phyloP scores from a whole-genome alignment of 2,113 vertebrate species.

The Melanerpes aurifrons region DNA sequence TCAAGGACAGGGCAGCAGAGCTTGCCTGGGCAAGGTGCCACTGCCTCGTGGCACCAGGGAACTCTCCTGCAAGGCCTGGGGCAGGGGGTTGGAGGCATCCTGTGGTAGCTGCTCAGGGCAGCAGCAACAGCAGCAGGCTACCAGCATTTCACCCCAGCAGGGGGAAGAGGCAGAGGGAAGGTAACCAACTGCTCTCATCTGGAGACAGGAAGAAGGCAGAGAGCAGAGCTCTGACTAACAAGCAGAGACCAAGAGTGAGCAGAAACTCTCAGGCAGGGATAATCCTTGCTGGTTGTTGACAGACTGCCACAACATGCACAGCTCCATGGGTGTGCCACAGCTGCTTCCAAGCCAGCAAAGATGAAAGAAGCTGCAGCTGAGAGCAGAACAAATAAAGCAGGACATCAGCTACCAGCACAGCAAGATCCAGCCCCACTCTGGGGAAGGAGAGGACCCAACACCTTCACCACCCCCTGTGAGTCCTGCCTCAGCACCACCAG shows the following conservation, averaged over 20 bases:
- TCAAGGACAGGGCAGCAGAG: conserved; percentile 8
- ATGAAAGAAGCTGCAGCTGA: background rate
- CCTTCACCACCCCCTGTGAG: background rate
- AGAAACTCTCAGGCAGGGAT: background rate
- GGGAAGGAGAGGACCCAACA: background rate
- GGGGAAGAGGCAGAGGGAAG: background rate
- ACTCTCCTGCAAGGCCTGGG: background rate
- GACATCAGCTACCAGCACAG: background rate
- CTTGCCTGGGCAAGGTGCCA: background rate
- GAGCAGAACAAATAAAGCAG: background rate
- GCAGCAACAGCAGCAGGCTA: background rate
- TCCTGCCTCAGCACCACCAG: background rate
- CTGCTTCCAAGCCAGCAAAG: background rate
- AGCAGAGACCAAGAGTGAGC: background rate
- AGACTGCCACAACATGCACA: background rate
- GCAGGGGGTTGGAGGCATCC: background rate
- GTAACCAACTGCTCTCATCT: background rate
- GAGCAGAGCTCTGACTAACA: background rate
- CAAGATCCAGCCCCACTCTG: background rate
- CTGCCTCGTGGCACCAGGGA: background rate
- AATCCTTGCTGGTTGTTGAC: background rate
- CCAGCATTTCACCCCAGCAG: background rate
- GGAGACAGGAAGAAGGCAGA: background rate
- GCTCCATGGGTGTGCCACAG: conserved; percentile 13
- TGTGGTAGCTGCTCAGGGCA: background rate